Evolutionary conservation across 2,113 vertebrate species (phyloP).

Genomic region (Coptodon rendalli): DNA sequence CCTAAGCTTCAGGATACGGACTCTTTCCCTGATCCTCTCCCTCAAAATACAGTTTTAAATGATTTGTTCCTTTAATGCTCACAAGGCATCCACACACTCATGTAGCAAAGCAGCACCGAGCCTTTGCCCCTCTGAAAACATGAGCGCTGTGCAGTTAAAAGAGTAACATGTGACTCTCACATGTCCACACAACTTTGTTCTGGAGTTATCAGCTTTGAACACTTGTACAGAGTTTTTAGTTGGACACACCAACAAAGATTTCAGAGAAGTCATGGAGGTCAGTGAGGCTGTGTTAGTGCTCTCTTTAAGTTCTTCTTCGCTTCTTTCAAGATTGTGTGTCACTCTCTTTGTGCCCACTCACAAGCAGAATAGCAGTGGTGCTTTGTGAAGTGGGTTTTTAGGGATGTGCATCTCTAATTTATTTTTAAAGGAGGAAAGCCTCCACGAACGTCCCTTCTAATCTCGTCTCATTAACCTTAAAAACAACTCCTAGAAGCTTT

Average conservation of each 20-base stretch:
- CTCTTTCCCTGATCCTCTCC: neutral
- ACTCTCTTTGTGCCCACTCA: neutral
- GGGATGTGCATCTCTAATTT: neutral
- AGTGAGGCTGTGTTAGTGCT: neutral
- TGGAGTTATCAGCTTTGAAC: neutral
- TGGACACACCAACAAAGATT: rapidly evolving
- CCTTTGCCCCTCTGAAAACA: neutral
- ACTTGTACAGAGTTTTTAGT: neutral
- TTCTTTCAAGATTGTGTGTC: neutral
- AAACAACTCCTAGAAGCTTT: neutral
- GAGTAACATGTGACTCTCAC: neutral
- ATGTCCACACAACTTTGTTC: neutral
- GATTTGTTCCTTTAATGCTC: neutral
- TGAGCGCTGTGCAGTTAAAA: neutral
- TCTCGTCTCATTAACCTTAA: neutral
- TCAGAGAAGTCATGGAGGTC: neutral
- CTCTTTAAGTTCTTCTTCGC: neutral
- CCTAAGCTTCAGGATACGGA: neutral
- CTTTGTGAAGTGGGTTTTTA: neutral
- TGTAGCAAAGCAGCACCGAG: neutral
- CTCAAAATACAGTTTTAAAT: neutral
- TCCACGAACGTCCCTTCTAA: neutral
- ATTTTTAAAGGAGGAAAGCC: neutral
- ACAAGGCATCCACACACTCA: neutral
- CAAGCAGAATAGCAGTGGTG: neutral